Evolutionary conservation across 2,888 invertebrate genomes (phyloP).

Genomic region (Epiblema foenella): DNA sequence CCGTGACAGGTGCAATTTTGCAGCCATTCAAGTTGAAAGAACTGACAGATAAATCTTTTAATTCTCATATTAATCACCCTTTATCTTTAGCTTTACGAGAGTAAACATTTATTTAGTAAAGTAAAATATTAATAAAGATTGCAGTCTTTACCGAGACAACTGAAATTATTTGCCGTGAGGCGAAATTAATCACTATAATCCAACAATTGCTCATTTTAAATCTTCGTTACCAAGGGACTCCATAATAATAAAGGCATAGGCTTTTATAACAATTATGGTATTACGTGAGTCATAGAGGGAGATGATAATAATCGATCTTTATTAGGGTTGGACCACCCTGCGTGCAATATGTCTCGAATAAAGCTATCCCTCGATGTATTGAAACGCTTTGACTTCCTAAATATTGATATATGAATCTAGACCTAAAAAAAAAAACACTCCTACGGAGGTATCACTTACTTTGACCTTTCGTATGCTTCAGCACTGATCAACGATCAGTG

Average conservation of each 20-base stretch:
- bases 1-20: neutral
- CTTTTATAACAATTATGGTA: constrained; percentile 79
- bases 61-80: constrained; percentile 24
- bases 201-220: constrained; percentile 74
- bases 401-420: neutral
- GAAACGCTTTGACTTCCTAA: constrained; percentile 12
- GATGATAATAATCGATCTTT: constrained; percentile 73
- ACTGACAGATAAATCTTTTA: constrained; percentile 10
- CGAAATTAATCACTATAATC: constrained; percentile 73
- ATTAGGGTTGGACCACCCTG: constrained; percentile 60
- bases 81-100: constrained; percentile 20
- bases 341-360: constrained; percentile 36
- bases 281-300: constrained; percentile 75
- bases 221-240: constrained; percentile 62
- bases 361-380: constrained; percentile 46
- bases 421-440: neutral
- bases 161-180: constrained; percentile 54
- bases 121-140: constrained; percentile 56
- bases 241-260: constrained; percentile 69
- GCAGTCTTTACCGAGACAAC: constrained; percentile 53
- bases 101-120: constrained; percentile 41
- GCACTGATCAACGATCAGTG: no score
- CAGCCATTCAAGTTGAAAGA: constrained; percentile 1
- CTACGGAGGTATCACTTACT: neutral
- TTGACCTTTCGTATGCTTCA: no score